A percentile compares a stretch with the other conserved stretches of the same genome.
phyloP scores from a whole-genome alignment of 1,140 invertebrate genomes.

The Mya arenaria region DNA sequence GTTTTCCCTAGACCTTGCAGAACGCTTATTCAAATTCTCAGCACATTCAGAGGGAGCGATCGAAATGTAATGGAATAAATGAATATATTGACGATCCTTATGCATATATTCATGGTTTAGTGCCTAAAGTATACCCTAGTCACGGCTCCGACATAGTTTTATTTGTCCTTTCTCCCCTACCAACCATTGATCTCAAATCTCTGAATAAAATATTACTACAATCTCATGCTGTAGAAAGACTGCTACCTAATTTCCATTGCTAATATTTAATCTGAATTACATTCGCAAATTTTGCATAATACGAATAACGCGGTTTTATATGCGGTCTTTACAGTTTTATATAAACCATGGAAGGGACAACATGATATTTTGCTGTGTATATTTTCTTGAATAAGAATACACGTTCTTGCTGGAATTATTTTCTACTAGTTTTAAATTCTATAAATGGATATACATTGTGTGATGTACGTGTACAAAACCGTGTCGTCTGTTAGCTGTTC shows the following conservation, averaged over 20 bases:
- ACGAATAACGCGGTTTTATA: slow-evolving; percentile 56
- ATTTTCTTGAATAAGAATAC: too few species aligned
- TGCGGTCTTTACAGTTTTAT: slow-evolving; percentile 49
- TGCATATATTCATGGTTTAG: slow-evolving; percentile 58
- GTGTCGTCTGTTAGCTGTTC: too few species aligned
- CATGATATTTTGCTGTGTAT: slow-evolving; percentile 33
- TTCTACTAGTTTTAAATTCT: too few species aligned
- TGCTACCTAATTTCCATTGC: slow-evolving; percentile 57
- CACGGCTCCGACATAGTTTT: slow-evolving; percentile 55
- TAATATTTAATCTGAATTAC: slow-evolving; percentile 56
- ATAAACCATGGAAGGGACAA: slow-evolving; percentile 23
- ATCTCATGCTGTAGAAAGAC: slow-evolving; percentile 51
- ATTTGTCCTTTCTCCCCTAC: slow-evolving; percentile 55
- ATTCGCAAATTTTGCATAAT: slow-evolving; percentile 59
- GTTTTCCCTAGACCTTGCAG: too few species aligned
- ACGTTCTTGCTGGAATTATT: too few species aligned
- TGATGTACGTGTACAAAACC: too few species aligned
- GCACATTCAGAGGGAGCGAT: slow-evolving; percentile 45
- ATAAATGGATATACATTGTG: too few species aligned
- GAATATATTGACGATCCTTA: slow-evolving; percentile 53
- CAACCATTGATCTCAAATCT: slow-evolving; percentile 57
- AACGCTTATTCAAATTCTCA: slow-evolving; percentile 56
- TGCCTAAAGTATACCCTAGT: slow-evolving; percentile 55
- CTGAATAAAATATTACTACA: slow-evolving; percentile 60
- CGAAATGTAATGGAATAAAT: slow-evolving; percentile 53